Evolutionary conservation across 2,888 invertebrate genomes (phyloP).

Genomic region (Rhingia rostrata): DNA sequence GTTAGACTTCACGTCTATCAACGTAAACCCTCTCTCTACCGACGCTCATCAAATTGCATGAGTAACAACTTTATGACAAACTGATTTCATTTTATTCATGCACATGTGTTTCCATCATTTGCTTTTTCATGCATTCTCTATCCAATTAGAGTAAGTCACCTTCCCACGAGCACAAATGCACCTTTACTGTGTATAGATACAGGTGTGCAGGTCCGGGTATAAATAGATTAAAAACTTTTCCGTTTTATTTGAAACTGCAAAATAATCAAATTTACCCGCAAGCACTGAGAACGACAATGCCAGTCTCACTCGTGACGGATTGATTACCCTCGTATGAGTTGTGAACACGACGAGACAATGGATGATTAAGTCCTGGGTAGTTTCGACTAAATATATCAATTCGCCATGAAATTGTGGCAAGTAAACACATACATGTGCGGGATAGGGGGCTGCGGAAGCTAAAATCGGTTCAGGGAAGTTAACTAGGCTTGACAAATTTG

Average conservation of each 20-base stretch:
- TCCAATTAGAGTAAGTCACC: constrained; percentile 55
- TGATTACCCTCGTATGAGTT: constrained; percentile 42
- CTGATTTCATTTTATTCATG: constrained; percentile 61
- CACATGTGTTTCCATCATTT: not conserved
- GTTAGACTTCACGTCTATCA: no score
- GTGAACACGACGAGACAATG: constrained; percentile 36
- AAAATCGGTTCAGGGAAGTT: not conserved
- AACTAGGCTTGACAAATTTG: not conserved
- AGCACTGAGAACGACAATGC: constrained; percentile 2
- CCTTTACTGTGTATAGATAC: not conserved
- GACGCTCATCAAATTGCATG: constrained; percentile 43
- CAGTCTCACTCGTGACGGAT: constrained; percentile 16
- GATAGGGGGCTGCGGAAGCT: constrained; percentile 1
- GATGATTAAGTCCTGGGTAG: constrained; percentile 28
- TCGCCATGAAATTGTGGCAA: constrained; percentile 57
- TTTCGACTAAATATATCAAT: constrained; percentile 48
- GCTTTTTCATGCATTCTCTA: constrained; percentile 31
- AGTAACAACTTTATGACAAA: constrained; percentile 50
- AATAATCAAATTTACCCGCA: constrained; percentile 62
- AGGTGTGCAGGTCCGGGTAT: constrained; percentile 8
- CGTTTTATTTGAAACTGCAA: constrained; percentile 54
- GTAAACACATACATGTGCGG: constrained; percentile 19
- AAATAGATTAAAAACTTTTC: constrained; percentile 68
- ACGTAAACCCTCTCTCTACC: no score
- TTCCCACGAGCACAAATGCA: constrained; percentile 40